Base-by-base conservation (phyloP, 2,113 vertebrate species). In the Puntigrus tetrazona region DNA sequence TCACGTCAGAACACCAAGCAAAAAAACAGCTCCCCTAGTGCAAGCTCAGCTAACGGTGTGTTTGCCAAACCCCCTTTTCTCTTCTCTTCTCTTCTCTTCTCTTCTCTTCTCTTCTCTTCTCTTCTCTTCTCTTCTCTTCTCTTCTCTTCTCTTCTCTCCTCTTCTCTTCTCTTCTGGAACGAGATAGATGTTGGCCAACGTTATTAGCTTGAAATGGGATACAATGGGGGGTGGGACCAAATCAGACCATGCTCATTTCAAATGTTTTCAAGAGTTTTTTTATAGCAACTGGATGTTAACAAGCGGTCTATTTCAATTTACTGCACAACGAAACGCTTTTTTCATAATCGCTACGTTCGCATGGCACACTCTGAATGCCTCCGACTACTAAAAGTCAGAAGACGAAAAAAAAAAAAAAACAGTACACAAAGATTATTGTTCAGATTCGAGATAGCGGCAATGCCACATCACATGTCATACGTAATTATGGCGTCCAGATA, bases 1-100 rank as follows among this genome's bases (percentile, higher is more conserved):
- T 95, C 96, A 45, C 95, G 97, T 91, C 98, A 99, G 93, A 95
- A 95, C 81, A 97, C 97, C 93, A 99, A 98, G 93, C 97, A 98
- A 95, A 99, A 99, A 96, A 97, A 87, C 96, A 92, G 94, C 94
- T 97, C 97, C 86, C 97, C 97, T 75, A 94, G 95, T 93, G 94
- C 96, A 96, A 97, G 96, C 96, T 94, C 94, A 85, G 91, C 92
- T 86, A 95, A 94, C 61, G 94, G 94, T 95, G 93, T 93, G 94
- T 95, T 87, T 47, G 25, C 83, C 79, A 87, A 89, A 86, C 81
- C 88, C 81, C 88, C 84, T 88, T 79, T 85, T 75, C 77, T 43
- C 45, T 61, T 59, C 52, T 29, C 69, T 63, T 43, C 27, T 67
- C 61, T 72, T 31, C 22, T 69, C n/a, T 52, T 57, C 22, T 57